phyloP scores from a whole-genome alignment of 2,888 invertebrate species.

The Ligdia adustata region DNA sequence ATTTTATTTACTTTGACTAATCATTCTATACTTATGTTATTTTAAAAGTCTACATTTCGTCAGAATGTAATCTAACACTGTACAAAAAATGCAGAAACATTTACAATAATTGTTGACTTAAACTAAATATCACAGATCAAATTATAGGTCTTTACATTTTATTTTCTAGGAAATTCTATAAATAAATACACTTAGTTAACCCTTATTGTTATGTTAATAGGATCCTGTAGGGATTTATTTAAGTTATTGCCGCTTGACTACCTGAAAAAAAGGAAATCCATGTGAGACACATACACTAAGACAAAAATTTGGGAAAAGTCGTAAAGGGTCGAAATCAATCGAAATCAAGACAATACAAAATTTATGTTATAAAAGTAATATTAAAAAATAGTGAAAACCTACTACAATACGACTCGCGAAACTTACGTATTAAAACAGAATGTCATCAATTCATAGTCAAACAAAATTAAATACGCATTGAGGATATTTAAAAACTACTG shows the following conservation, averaged over 20 bases:
- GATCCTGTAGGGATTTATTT: neutral
- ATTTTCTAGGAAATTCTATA: conserved; percentile 14
- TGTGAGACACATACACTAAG: too few relatives aligned
- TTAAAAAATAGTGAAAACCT: too few relatives aligned
- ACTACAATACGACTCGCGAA: too few relatives aligned
- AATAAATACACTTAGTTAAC: conserved; percentile 12
- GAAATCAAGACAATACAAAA: too few relatives aligned
- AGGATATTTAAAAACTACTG: too few relatives aligned
- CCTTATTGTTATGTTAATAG: neutral
- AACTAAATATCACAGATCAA: conserved; percentile 69
- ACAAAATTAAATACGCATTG: too few relatives aligned
- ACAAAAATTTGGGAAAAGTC: too few relatives aligned
- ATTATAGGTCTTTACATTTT: conserved; percentile 33
- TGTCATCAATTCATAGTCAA: too few relatives aligned
- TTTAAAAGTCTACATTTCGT: conserved; percentile 38
- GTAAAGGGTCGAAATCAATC: too few relatives aligned
- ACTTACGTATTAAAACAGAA: too few relatives aligned
- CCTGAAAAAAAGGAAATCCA: conserved; percentile 7
- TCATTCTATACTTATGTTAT: conserved; percentile 60
- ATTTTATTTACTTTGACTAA: conserved; percentile 59
- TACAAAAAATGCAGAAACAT: conserved; percentile 33
- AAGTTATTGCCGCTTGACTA: conserved; percentile 7
- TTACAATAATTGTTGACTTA: conserved; percentile 40
- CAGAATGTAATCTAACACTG: conserved; percentile 10
- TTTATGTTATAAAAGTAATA: too few relatives aligned